Conservation (phyloP, 2,797 vertebrate genomes). For the Pseudochirops cupreus region DNA sequence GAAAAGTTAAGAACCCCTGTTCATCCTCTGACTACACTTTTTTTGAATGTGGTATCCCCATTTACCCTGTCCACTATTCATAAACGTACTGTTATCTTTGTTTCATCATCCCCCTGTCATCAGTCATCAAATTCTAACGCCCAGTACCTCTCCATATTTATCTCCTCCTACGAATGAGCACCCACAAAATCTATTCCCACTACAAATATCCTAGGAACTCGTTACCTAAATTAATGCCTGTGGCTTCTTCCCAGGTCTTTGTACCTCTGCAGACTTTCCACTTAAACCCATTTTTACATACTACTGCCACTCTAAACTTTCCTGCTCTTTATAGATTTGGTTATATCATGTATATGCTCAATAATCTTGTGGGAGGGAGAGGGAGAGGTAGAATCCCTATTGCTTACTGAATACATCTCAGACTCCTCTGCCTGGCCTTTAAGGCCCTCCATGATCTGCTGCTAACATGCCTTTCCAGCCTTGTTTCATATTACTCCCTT, state of each 20-base stretch:
- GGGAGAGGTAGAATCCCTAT: background rate
- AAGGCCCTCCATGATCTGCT: too few species aligned
- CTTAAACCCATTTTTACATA: background rate
- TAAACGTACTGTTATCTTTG: background rate
- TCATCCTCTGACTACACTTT: too few species aligned
- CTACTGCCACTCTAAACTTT: background rate
- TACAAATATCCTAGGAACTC: background rate
- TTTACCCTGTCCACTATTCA: too few species aligned
- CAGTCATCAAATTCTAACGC: background rate
- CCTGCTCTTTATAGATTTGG: background rate
- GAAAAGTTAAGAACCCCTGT: background rate
- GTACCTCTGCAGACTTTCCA: background rate
- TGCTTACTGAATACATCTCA: background rate
- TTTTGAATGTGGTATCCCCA: too few species aligned
- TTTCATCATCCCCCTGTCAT: background rate
- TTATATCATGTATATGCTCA: background rate
- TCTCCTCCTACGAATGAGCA: background rate
- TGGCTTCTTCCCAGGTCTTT: background rate
- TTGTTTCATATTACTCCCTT: background rate
- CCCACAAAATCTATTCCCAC: background rate
- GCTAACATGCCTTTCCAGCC: background rate
- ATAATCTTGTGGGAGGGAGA: background rate
- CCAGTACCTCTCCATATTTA: background rate
- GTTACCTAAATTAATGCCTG: background rate
- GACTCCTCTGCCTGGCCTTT: background rate